A percentile compares a stretch with the other conserved stretches of the same genome.
Evolutionary conservation across 2,888 invertebrate species (phyloP).

Genomic region (Mechanitis mazaeus): DNA sequence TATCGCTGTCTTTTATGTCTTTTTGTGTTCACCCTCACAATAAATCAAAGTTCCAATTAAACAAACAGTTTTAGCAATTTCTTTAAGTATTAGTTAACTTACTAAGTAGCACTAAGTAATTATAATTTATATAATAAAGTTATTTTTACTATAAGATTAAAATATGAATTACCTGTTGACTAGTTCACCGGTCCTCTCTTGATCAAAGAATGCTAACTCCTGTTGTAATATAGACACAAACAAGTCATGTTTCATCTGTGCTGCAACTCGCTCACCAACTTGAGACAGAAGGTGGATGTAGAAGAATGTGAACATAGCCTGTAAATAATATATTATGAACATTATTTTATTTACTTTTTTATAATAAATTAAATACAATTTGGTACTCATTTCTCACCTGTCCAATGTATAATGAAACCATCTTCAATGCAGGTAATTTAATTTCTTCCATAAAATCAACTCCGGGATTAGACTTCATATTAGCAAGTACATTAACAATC

Average conservation of each 20-base stretch:
- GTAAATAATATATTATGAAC: conserved; percentile 22
- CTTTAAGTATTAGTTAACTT: too few relatives aligned
- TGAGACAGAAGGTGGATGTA: conserved; percentile 92
- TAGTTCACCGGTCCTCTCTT: conserved; percentile 93
- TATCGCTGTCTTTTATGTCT: too few relatives aligned
- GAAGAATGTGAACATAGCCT: conserved; percentile 91
- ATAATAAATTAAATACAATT: background rate
- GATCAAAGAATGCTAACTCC: conserved; percentile 94
- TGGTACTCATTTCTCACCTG: conserved; percentile 76
- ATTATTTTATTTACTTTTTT: too few relatives aligned
- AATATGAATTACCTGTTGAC: conserved; percentile 81
- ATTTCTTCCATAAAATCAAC: conserved; percentile 78
- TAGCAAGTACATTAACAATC: conserved; percentile 82
- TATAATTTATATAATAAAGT: conserved; percentile 1
- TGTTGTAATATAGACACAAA: conserved; percentile 90
- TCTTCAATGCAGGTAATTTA: conserved; percentile 79
- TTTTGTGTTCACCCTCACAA: too few relatives aligned
- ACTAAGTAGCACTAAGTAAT: background rate
- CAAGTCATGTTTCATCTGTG: conserved; percentile 86
- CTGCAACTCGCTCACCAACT: conserved; percentile 92
- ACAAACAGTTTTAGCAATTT: too few relatives aligned
- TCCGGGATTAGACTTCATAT: conserved; percentile 50
- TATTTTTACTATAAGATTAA: background rate
- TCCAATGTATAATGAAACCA: conserved; percentile 81
- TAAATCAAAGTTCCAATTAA: too few relatives aligned